Percentiles rank a stretch among this genome's conserved stretches.
Evolutionary conservation across 2,888 invertebrate species (phyloP).

Genomic region (Amphipoea lucens): DNA sequence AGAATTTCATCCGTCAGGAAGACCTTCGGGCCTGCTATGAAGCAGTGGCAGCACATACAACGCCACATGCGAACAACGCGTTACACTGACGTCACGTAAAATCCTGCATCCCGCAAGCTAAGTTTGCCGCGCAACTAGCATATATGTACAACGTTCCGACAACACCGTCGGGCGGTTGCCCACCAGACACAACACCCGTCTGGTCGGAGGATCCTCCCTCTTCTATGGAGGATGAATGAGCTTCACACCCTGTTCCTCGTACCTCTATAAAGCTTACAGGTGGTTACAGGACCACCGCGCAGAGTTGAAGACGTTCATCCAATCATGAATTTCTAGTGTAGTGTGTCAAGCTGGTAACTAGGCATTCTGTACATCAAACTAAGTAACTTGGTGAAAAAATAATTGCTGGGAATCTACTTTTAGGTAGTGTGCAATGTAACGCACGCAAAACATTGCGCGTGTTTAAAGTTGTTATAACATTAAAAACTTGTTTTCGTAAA

Average conservation of each 20-base stretch:
- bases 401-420: neutral
- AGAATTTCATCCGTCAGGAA: neutral
- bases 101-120: too few relatives aligned
- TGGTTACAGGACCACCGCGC: neutral
- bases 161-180: too few relatives aligned
- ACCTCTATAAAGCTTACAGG: neutral
- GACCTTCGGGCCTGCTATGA: neutral
- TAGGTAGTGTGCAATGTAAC: neutral
- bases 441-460: neutral
- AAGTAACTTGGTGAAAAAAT: neutral
- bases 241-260: too few relatives aligned
- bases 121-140: too few relatives aligned
- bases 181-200: too few relatives aligned
- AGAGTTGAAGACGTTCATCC: neutral
- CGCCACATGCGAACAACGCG: neutral
- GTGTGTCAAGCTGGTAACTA: neutral
- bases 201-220: too few relatives aligned
- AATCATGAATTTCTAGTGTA: neutral
- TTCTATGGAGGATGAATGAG: too few relatives aligned
- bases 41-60: too few relatives aligned
- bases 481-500: neutral
- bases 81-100: neutral
- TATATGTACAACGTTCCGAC: too few relatives aligned
- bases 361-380: too few relatives aligned
- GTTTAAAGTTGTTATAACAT: neutral